phyloP scores from a whole-genome alignment of 1,140 invertebrate species.

The Drosophila suzukii region DNA sequence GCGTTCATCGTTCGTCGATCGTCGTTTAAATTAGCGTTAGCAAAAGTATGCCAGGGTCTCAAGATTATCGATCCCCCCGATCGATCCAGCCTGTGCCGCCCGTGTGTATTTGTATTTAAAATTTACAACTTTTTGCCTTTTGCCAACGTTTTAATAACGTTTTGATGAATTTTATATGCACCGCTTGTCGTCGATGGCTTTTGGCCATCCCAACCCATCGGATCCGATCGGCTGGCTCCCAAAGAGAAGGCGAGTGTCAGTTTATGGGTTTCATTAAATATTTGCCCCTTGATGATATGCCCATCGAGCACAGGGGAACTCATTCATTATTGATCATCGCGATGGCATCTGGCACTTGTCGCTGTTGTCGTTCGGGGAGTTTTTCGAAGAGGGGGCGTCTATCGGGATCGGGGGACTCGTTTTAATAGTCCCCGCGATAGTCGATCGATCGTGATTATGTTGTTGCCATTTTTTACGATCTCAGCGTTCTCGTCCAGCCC shows the following conservation, averaged over 20 bases:
- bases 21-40: constrained; percentile 77
- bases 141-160: constrained; percentile 77
- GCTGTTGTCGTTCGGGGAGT: not conserved
- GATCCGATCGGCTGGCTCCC: constrained; percentile 4
- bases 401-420: not conserved
- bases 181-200: constrained; percentile 75
- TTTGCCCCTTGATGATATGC: constrained; percentile 45
- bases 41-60: constrained; percentile 66
- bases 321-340: constrained; percentile 42
- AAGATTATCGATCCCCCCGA: constrained; percentile 64
- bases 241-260: constrained; percentile 57
- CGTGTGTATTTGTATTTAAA: constrained; percentile 76
- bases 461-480: constrained; percentile 74
- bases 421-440: constrained; percentile 68
- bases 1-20: constrained; percentile 53
- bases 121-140: constrained; percentile 74
- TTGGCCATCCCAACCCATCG: constrained; percentile 29
- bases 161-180: constrained; percentile 81
- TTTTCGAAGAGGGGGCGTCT: not conserved
- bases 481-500: constrained; percentile 12
- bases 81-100: constrained; percentile 11
- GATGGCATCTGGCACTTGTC: constrained; percentile 44
- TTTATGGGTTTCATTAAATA: constrained; percentile 80
- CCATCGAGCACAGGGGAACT: constrained; percentile 5
- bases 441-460: constrained; percentile 73